These are phyloP conservation scores for Aspidiotus destructor DNA, from an alignment of 2,888 invertebrate species.

Conservation along the genomic window DNA sequence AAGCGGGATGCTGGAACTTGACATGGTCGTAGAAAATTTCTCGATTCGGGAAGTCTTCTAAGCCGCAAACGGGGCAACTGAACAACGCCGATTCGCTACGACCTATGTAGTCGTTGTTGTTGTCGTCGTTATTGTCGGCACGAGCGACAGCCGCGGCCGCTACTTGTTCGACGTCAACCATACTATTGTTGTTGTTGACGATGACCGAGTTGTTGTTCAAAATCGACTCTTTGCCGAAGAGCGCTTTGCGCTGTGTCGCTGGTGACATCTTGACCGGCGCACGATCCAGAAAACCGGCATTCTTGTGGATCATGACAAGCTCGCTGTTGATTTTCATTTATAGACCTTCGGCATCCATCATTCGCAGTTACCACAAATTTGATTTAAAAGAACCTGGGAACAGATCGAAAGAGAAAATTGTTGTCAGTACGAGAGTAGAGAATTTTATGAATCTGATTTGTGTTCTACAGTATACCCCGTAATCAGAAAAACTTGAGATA, in stretches of 20 bases:
- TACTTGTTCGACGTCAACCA: conserved; percentile 7
- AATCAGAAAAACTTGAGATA: too few relatives aligned
- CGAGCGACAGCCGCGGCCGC: not conserved
- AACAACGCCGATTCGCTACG: conserved; percentile 8
- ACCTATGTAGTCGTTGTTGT: conserved; percentile 6
- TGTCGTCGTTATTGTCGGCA: conserved; percentile 6
- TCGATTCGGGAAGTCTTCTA: not conserved
- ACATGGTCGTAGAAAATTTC: conserved; percentile 10
- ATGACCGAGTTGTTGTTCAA: conserved; percentile 27
- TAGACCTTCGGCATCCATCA: not conserved
- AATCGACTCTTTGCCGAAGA: conserved; percentile 12
- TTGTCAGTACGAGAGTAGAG: too few relatives aligned
- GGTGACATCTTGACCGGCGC: conserved; percentile 5
- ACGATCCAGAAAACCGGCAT: conserved; percentile 15
- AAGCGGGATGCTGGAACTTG: conserved; percentile 18
- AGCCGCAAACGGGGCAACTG: conserved; percentile 16
- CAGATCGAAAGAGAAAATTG: too few relatives aligned
- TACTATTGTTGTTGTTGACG: conserved; percentile 17
- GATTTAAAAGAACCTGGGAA: not conserved
- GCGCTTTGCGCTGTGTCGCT: conserved; percentile 13
- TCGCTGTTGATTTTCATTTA: conserved; percentile 28
- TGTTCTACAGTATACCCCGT: too few relatives aligned
- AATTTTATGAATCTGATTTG: too few relatives aligned
- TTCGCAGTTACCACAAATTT: not conserved
- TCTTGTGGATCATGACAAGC: conserved; percentile 27